These are phyloP conservation scores for Microtus ochrogaster DNA, from an alignment of 2,113 vertebrate genomes.

Conservation along the genomic window DNA sequence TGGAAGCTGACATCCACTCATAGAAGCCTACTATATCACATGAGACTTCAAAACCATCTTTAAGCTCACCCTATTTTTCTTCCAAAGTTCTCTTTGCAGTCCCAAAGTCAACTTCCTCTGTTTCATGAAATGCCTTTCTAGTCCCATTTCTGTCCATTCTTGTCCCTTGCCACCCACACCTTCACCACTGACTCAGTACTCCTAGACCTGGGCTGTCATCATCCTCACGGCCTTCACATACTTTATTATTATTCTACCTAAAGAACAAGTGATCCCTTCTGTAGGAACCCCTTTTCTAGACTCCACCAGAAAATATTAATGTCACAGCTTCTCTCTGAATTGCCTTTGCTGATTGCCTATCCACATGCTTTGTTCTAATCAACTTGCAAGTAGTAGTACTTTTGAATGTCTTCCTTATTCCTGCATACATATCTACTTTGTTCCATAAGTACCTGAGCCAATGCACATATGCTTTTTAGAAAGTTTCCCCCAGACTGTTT, in stretches of 20 bases:
- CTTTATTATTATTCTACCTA: not conserved
- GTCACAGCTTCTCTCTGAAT: not conserved
- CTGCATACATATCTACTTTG: not conserved
- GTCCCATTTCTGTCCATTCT: not conserved
- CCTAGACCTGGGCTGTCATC: not conserved
- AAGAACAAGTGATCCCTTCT: not conserved
- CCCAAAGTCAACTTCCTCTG: not conserved
- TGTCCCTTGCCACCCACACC: not conserved
- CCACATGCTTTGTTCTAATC: not conserved
- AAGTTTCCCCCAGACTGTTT: not conserved
- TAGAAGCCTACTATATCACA: not conserved
- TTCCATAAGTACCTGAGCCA: not conserved
- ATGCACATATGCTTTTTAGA: rapidly evolving
- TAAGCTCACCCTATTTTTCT: not conserved
- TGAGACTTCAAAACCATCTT: slow-evolving; percentile 30
- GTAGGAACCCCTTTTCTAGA: not conserved
- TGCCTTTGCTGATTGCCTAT: not conserved
- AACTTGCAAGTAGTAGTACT: not conserved
- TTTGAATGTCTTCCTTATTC: not conserved
- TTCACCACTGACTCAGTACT: not conserved
- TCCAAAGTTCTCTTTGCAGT: not conserved
- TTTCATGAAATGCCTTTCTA: not conserved
- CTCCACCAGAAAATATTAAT: not conserved
- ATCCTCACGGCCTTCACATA: not conserved
- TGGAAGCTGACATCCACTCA: not conserved